Percentiles rank a stretch among this genome's conserved stretches.
phyloP scores from a whole-genome alignment of 2,888 invertebrate species.

The Biston betularia region DNA sequence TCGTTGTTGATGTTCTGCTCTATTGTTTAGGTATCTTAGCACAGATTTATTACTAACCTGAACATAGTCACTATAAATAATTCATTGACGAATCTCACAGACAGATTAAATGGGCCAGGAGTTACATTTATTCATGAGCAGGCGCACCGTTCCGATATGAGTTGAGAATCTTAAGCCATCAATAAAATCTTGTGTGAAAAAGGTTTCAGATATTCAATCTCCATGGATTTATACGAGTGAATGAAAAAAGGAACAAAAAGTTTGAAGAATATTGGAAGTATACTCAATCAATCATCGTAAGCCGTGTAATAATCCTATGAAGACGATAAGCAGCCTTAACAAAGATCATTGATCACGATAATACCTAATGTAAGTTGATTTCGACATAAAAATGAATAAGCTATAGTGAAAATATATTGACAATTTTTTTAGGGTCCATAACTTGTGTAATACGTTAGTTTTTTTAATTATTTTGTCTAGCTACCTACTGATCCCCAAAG shows the following conservation, averaged over 20 bases:
- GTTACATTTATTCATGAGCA: conserved; percentile 60
- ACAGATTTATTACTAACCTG: conserved; percentile 47
- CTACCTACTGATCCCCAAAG: no score
- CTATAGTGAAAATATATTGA: no score
- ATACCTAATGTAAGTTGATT: no score
- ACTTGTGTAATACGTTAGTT: no score
- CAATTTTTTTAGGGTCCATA: no score
- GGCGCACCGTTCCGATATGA: conserved; percentile 25
- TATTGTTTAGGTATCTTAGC: conserved; percentile 8
- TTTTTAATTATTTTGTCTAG: no score
- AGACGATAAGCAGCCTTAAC: conserved; percentile 1
- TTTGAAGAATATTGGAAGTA: conserved; percentile 10
- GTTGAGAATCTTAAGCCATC: conserved; percentile 39
- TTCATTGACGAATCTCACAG: conserved; percentile 59
- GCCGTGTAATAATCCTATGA: conserved; percentile 10
- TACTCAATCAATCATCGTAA: conserved; percentile 15
- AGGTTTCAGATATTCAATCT: conserved; percentile 16
- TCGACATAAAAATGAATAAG: no score
- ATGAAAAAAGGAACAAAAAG: conserved; percentile 21
- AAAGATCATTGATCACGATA: not conserved
- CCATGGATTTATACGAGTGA: conserved; percentile 24
- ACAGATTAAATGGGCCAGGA: conserved; percentile 42
- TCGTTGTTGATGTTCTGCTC: no score
- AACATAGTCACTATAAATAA: conserved; percentile 55
- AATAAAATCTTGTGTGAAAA: conserved; percentile 32